Evolutionary conservation across 1,140 invertebrate genomes (phyloP), one percentile per base, ranked within the genome.

Genomic region (Meloidogyne hapla): DNA sequence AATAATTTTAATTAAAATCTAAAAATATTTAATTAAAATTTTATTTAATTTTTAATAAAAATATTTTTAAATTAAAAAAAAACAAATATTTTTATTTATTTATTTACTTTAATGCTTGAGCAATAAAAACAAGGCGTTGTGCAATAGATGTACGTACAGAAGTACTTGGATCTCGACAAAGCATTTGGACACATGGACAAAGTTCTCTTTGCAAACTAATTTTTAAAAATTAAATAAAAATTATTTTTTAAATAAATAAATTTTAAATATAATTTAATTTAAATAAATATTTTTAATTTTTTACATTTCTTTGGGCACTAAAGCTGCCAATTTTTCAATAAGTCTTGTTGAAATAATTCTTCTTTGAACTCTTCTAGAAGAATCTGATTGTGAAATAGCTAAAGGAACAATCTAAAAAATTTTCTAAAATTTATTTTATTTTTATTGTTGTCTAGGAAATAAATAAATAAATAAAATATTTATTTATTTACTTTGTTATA

Each of bases 361-460:
- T 8, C 88, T 83, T 73, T 88, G 88, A 1, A 89, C 86, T 21
- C 88, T 79, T 78, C 89, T 87, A 48, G 86, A 85, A 9, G 89
- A 83, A 76, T 89, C 89, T 48, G 88, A 88, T 79, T 89, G 89
- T 68, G 83, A 83, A 33, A 89, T 83, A 67, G 88, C 89, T 21
- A 88, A 84, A 48, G 86, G 83, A 68, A 89, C 77, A 74, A 89
- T 84, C 89, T 89, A 81, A 70, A 89, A 84, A 45, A 23, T n/a
- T n/a, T n/a, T n/a, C n/a, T n/a, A n/a, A 76, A 64, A 67, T 2
- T 75, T 33, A 6, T 33, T 33, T 33, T 6, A 6, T 33, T 33
- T 8, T 33, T 33, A 33, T 33, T 8, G 33, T 33, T 33, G 33
- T 33, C 33, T 33, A 33, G 33, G 33, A 33, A 33, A 33, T 33